Conservation (phyloP, 2,113 vertebrate species). For the Vicugna pacos region DNA sequence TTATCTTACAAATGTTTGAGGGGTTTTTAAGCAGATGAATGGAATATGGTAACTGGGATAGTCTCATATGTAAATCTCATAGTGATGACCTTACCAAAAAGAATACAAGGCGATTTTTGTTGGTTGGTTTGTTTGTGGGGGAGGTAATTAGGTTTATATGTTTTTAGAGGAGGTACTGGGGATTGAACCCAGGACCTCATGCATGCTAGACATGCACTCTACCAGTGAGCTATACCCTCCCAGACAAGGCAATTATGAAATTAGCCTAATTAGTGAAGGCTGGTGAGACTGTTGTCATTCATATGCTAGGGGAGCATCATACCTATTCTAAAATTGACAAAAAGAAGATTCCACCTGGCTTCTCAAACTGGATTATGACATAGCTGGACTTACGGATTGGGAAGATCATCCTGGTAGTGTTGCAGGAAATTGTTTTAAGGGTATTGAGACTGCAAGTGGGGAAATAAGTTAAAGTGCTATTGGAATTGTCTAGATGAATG, state of each 20-base stretch:
- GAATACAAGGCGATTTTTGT: neutral
- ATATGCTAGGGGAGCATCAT: neutral
- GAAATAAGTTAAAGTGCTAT: neutral
- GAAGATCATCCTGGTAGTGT: neutral
- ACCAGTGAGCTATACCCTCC: too few relatives aligned
- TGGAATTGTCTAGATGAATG: neutral
- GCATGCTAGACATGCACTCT: too few relatives aligned
- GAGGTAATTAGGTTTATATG: too few relatives aligned
- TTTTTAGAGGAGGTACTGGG: too few relatives aligned
- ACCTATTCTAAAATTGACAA: neutral
- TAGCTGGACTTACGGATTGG: neutral
- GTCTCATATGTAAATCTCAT: neutral
- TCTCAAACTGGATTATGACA: neutral
- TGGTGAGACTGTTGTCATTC: constrained; percentile 38
- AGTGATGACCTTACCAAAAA: constrained; percentile 11
- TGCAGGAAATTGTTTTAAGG: neutral
- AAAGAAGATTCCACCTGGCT: neutral
- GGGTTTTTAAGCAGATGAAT: neutral
- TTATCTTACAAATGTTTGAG: neutral
- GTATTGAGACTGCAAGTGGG: neutral
- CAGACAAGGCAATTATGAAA: neutral
- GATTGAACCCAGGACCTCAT: too few relatives aligned
- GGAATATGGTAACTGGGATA: neutral
- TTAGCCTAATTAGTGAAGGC: constrained; percentile 34
- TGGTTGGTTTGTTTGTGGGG: too few relatives aligned